A percentile compares a stretch with the other conserved stretches of the same genome.
Evolutionary conservation across 2,888 invertebrate species (phyloP).

Genomic region (Marasmarcha lunaedactyla): DNA sequence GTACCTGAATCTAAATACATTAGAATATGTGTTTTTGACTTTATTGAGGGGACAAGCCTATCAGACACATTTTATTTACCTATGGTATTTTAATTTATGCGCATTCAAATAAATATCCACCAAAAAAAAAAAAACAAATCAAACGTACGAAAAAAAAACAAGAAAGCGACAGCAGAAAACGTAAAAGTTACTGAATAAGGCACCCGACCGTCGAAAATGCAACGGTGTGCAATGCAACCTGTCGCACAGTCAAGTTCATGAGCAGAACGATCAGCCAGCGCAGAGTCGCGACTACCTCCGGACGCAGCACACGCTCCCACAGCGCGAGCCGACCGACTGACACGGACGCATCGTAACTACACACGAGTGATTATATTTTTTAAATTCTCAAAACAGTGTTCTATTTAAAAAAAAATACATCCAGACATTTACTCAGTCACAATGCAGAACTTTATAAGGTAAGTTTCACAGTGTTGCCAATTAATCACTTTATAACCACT

Average conservation of each 20-base stretch:
- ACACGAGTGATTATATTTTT: slow-evolving; percentile 3
- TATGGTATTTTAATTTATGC: too few species aligned
- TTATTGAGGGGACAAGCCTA: too few species aligned
- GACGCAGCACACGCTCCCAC: slow-evolving; percentile 33
- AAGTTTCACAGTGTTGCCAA: slow-evolving; percentile 25
- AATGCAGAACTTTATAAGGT: slow-evolving; percentile 57
- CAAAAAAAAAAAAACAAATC: too few species aligned
- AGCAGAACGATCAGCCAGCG: slow-evolving; percentile 30
- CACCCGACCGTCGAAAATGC: slow-evolving; percentile 32
- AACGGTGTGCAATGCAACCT: slow-evolving; percentile 51
- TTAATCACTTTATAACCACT: slow-evolving; percentile 27
- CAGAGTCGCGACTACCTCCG: slow-evolving; percentile 50
- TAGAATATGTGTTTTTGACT: too few species aligned
- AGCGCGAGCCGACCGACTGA: slow-evolving; percentile 15
- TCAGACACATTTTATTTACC: too few species aligned
- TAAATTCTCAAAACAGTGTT: slow-evolving; percentile 10
- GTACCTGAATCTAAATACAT: too few species aligned
- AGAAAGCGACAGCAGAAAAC: too few species aligned
- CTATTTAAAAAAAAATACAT: too few species aligned
- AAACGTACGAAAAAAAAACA: too few species aligned
- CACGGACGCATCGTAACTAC: not conserved
- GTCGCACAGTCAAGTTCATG: slow-evolving; percentile 53
- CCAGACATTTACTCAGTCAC: slow-evolving; percentile 22
- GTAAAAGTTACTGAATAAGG: too few species aligned
- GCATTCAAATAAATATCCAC: too few species aligned